These are phyloP conservation scores for Resseliella maxima DNA, from an alignment of 2,888 invertebrate genomes.

Conservation along the genomic window DNA sequence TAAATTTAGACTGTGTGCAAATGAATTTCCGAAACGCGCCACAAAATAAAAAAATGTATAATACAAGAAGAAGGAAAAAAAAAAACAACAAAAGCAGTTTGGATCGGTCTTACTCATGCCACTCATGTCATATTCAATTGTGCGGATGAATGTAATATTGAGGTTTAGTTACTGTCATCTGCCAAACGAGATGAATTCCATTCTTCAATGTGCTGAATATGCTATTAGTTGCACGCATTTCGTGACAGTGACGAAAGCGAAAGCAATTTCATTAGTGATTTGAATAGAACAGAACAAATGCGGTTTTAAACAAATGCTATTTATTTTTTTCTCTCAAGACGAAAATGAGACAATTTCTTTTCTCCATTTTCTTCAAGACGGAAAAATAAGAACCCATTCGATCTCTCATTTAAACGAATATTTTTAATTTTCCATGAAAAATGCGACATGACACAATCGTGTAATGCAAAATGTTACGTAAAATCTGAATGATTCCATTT, in stretches of 20 bases:
- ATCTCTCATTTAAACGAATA: neutral
- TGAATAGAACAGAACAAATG: neutral
- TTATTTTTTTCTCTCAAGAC: neutral
- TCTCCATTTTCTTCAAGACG: neutral
- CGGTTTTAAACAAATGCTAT: neutral
- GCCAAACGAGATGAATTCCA: conserved; percentile 2
- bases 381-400: neutral
- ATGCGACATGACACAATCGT: neutral
- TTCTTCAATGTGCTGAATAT: no score
- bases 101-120: neutral
- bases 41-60: neutral
- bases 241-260: conserved; percentile 6
- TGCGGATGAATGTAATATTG: conserved; percentile 8
- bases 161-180: conserved; percentile 6
- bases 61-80: neutral
- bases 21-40: neutral
- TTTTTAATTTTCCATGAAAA: conserved; percentile 30
- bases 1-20: conserved; percentile 27
- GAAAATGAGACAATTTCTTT: no score
- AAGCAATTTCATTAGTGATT: neutral
- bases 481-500: neutral
- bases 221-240: conserved; percentile 7
- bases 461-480: neutral
- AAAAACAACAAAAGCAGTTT: neutral
- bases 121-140: conserved; percentile 45